These are phyloP conservation scores for Tychaedon coryphoeus DNA, from an alignment of 2,113 vertebrate genomes.

Conservation along the genomic window DNA sequence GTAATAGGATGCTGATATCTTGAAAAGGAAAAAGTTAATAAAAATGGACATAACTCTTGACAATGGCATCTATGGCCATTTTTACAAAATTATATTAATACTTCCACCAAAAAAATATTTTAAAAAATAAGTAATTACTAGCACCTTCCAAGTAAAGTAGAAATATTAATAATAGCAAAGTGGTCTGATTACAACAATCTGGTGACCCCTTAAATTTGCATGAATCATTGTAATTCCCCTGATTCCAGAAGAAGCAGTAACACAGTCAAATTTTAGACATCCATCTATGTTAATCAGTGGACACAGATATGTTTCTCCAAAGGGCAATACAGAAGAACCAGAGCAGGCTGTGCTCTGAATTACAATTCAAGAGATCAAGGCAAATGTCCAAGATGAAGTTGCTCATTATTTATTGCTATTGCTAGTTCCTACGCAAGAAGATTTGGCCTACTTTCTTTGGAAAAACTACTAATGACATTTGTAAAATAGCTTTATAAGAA, in stretches of 20 bases:
- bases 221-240: background rate
- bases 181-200: background rate
- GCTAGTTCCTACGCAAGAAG: background rate
- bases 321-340: background rate
- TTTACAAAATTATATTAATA: background rate
- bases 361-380: background rate
- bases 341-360: background rate
- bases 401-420: background rate
- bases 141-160: background rate
- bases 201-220: background rate
- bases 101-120: background rate
- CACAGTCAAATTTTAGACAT: background rate
- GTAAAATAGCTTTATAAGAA: background rate
- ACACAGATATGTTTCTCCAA: background rate
- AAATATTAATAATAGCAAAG: background rate
- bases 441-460: background rate
- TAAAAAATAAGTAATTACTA: background rate
- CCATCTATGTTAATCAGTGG: background rate
- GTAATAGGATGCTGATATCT: background rate
- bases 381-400: background rate
- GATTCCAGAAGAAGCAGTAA: background rate
- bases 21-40: background rate
- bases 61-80: background rate
- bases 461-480: background rate
- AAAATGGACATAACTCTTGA: background rate